Evolutionary conservation across 2,888 invertebrate species (phyloP).

Genomic region (Nomada goodeniana): DNA sequence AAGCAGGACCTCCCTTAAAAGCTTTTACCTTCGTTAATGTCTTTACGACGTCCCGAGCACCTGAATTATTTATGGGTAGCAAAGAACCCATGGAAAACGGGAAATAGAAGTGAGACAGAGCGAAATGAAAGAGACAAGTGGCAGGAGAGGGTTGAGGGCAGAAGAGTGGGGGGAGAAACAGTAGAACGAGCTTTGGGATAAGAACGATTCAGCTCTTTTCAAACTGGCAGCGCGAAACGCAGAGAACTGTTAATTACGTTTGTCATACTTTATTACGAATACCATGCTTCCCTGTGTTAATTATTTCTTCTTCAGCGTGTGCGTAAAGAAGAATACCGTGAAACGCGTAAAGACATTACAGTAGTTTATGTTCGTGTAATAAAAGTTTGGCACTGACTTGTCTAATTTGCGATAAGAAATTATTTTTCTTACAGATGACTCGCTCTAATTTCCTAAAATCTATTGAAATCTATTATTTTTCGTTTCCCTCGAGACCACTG

Average conservation of each 20-base stretch:
- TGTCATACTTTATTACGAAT: conserved; percentile 55
- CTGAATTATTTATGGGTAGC: conserved; percentile 75
- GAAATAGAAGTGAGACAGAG: conserved; percentile 30
- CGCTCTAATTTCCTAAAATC: no score
- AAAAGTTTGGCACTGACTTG: no score
- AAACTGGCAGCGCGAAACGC: conserved; percentile 47
- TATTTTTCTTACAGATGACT: no score
- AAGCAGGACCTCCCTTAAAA: conserved; percentile 61
- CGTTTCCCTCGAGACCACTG: no score
- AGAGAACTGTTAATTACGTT: conserved; percentile 66
- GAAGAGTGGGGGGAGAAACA: background rate
- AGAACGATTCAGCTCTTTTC: conserved; percentile 64
- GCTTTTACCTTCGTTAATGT: conserved; percentile 72
- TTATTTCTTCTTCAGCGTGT: conserved; percentile 39
- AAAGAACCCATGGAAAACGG: conserved; percentile 62
- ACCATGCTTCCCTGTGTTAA: conserved; percentile 54
- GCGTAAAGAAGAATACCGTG: no score
- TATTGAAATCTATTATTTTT: no score
- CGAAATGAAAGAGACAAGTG: conserved; percentile 4
- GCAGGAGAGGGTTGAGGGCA: conserved; percentile 9
- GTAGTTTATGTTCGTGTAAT: no score
- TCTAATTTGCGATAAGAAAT: no score
- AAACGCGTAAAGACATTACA: background rate
- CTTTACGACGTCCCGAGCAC: conserved; percentile 68
- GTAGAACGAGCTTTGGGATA: conserved; percentile 52